These are phyloP conservation scores for Lumbricus terrestris DNA, from an alignment of 2,888 invertebrate species.

Conservation along the genomic window DNA sequence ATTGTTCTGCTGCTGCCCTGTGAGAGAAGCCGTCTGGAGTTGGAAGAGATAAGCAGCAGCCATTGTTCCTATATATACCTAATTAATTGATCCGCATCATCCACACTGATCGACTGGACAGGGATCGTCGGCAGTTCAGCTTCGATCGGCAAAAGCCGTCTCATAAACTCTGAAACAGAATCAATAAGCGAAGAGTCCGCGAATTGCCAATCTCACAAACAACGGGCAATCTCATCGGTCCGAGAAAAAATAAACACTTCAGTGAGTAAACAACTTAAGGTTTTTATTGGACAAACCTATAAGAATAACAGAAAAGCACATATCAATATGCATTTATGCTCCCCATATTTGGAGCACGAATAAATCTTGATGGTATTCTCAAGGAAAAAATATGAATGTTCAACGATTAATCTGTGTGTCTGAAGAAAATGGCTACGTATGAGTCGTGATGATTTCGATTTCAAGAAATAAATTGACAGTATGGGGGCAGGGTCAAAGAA, in stretches of 20 bases:
- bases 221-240: not conserved
- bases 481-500: not conserved
- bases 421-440: not conserved
- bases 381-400: not conserved
- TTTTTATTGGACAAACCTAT: not conserved
- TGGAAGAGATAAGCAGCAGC: not conserved
- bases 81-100: conserved; percentile 54
- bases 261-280: not conserved
- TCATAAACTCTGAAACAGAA: conserved; percentile 43
- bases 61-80: conserved; percentile 40
- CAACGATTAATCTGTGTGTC: not conserved
- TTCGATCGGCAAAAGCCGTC: conserved; percentile 42
- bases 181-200: not conserved
- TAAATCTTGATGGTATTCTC: not conserved
- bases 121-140: conserved; percentile 57
- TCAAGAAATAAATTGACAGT: not conserved
- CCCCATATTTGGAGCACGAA: not conserved
- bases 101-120: conserved; percentile 58
- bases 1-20: not conserved
- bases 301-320: not conserved
- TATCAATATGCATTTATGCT: not conserved
- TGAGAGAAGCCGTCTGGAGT: not conserved
- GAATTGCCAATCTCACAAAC: not conserved
- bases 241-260: not conserved
- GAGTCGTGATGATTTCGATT: not conserved